Base-by-base conservation (phyloP, 2,888 invertebrate species). In the Oxyteleia sp. region DNA sequence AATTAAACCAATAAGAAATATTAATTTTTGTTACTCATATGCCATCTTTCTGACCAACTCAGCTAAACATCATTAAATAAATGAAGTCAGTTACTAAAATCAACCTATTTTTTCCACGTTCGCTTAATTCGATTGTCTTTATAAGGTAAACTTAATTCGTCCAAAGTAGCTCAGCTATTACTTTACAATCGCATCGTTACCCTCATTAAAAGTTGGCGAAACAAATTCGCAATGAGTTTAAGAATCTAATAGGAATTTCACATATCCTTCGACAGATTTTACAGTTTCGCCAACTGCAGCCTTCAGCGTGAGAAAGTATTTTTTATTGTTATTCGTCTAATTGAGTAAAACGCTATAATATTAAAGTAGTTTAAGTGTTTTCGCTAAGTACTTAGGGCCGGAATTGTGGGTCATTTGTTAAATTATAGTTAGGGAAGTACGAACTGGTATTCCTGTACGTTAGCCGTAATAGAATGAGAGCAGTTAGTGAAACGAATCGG, bases 341-440 rank as follows among this genome's bases (percentile, higher is more conserved):
- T 79, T 72, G 68, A 63, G 63, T 51, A 47, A 61, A 51, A 74
- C n/a, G 68, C 61, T 51, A 74, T 72, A 49, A 80, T 68, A 74
- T 71, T 80, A 59, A 74, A 80, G 63, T 23, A 79, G 72, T 57
- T 51, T 45, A 66, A 80, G 26, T 74, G 72, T 80, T 72, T 72
- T 55, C 35, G 57, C 51, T 51, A 35, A 38, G 53, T 64, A 57
- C 57, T 59, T 45, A 35, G 26, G 16, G 45, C 29, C 29, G 53
- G 47, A 59, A 66, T 68, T 53, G 74, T 32, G 51, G 66, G n/a
- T 53, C 74, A 61, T 74, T 80, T 51, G 53, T 80, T 53, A 61
- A 68, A 61, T 68, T 35, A 53, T 80, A 47, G 53, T 74, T 61
- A 32, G 59, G 10, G 8, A 59, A 59, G 45, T 63, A 57, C 11